Base-by-base conservation (phyloP, 2,888 invertebrate species). In the Copidosoma aretas region DNA sequence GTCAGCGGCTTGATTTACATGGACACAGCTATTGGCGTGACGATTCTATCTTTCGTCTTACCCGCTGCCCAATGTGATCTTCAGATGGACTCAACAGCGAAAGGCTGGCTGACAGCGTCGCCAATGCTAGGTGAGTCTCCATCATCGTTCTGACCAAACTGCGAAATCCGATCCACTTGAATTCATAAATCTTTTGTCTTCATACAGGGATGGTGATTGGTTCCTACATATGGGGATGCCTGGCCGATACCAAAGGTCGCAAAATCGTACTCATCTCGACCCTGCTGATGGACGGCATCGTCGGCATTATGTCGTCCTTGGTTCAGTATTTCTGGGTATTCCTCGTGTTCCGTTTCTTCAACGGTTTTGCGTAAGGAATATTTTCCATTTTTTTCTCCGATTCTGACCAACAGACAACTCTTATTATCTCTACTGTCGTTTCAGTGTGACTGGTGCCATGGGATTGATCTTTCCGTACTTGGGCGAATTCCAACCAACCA, bases 151-250 rank as follows among this genome's bases (percentile, higher is more conserved):
- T 22, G 17, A n/a, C 49, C 12, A 0, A 46, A n/a, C 15, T 25
- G 52, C 8, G 32, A 32, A 8, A 5, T 32, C 8, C 8, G 3
- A 32, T 54, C 12, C 4, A 46, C 12, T 53, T 15, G 56, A 19
- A 14, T 60, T 19, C 14, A 46, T 41, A 24, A 51, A 67, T 21
- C 8, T n/a, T 53, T 49, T 53, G 32, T 71, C 72, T 1, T 15
- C 12, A 15, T 75, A 1, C 77, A 91, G 93, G 93, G 73, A 93
- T 93, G 93, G 88, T 93, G 60, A 84, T 93, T 77, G 93, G 93
- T 21, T 93, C 92, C 54, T 93, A 93, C 84, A 91, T 93, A 84
- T 93, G 93, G 93, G 93, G 93, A 60, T 92, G 92, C 81, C 86
- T 93, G 78, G 93, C 93, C 72, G 93, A 93, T 81, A 92, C 92